A percentile compares a stretch with the other conserved stretches of the same genome.
These are phyloP conservation scores for Physella acuta DNA, from an alignment of 1,140 invertebrate genomes.

Conservation along the genomic window DNA sequence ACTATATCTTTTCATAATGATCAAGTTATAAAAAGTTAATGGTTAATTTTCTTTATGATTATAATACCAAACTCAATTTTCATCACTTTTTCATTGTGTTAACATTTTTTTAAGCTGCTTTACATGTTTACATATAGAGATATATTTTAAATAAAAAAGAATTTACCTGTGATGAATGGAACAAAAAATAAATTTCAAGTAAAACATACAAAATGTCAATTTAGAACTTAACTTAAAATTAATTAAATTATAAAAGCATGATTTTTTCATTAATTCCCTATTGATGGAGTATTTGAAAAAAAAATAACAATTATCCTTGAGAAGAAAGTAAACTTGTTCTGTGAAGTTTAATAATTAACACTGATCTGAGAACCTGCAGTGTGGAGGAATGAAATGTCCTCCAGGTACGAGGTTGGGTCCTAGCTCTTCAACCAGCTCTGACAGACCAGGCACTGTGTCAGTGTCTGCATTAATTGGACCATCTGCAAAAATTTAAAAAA, in stretches of 20 bases:
- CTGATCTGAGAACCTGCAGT: slow-evolving; percentile 13
- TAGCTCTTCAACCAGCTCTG: background rate
- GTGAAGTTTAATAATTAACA: background rate
- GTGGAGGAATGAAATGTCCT: slow-evolving; percentile 23
- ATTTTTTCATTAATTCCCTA: background rate
- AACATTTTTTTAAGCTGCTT: background rate
- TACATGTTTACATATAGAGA: no score
- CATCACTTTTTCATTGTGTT: background rate
- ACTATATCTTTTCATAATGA: background rate
- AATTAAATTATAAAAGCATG: background rate
- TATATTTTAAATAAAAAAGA: no score
- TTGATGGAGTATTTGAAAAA: background rate
- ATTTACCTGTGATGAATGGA: no score
- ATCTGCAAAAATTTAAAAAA: background rate
- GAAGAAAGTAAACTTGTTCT: background rate
- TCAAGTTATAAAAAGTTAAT: background rate
- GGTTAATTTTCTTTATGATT: background rate
- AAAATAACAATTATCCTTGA: background rate
- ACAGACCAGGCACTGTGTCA: background rate
- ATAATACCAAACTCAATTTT: no score
- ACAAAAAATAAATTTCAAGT: background rate
- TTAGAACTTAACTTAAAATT: no score
- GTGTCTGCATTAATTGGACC: slow-evolving; percentile 13
- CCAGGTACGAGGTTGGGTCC: slow-evolving; percentile 19
- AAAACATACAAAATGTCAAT: background rate